phyloP scores from a whole-genome alignment of 2,797 vertebrate genomes.

The Pseudochromis fuscus region DNA sequence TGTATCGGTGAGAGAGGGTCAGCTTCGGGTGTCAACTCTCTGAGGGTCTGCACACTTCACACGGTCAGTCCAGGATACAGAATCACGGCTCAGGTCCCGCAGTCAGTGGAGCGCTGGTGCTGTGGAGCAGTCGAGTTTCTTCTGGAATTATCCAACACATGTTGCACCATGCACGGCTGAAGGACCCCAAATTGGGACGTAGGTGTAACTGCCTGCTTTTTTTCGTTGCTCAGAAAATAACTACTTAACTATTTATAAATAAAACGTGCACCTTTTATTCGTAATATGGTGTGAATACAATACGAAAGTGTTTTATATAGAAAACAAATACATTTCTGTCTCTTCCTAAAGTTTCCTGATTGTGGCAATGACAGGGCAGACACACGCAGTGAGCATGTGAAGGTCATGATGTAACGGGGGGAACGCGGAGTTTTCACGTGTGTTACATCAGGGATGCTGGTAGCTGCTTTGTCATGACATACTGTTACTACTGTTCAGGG shows the following conservation, averaged over 20 bases:
- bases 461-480: not conserved
- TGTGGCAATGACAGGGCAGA: constrained; percentile 29
- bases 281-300: fast-evolving
- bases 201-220: constrained; percentile 45
- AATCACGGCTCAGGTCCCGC: fast-evolving
- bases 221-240: not conserved
- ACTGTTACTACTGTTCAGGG: not conserved
- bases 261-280: fast-evolving
- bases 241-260: not conserved
- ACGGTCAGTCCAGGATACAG: too few relatives aligned
- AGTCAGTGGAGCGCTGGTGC: not conserved
- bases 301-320: fast-evolving
- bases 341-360: not conserved
- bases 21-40: not conserved
- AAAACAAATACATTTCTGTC: fast-evolving
- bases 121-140: constrained; percentile 46
- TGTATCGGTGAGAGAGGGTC: not conserved
- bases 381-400: constrained; percentile 68
- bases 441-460: constrained; percentile 69
- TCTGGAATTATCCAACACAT: constrained; percentile 86
- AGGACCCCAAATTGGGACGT: constrained; percentile 56
- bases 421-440: constrained; percentile 45
- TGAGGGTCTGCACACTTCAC: not conserved
- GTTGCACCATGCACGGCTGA: constrained; percentile 65
- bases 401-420: constrained; percentile 79